Base-by-base conservation (phyloP, 2,888 invertebrate genomes). In the Tetranychus truncatus region DNA sequence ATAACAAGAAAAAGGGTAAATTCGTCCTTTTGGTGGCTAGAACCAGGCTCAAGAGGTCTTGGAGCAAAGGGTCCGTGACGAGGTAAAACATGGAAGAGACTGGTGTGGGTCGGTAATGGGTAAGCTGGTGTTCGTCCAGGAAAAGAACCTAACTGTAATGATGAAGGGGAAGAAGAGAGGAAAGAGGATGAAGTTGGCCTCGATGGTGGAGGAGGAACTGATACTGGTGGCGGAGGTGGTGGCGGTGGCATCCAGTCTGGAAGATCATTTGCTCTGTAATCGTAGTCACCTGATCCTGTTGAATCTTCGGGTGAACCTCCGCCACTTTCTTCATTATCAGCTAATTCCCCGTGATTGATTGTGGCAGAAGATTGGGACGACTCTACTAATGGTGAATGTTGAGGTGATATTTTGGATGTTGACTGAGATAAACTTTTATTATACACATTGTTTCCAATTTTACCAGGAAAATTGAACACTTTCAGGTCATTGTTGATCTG, bases 1-100 rank as follows among this genome's bases (percentile, higher is more conserved):
- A 75, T 45, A 45, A 75, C 75, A 1, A 75, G 73, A 75, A 75
- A 75, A 21, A 75, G 73, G 15, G 75, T 71, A 21, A 75, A 75
- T 45, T 75, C 75, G 9, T 75, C 75, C 11, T 73, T 66, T 55
- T 55, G 72, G 21, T 5, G 71, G 45, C 44, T 21, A n/a, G 15
- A 45, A 21, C 9, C 72, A 34, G 34, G 34, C 34, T 55, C 71
- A 46, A 66, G 55, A 71, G 24, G 46, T 20, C 34, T 9, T 1
- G n/a, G 46, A 44, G 55, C 65, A 34, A 66, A 71, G 46, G 24
- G 46, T 11, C 34, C 18, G 11, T 69, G 69, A 11, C 69, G 20
- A 21, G 69, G 34, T 11, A 69, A 11, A 9, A 69, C 18, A 24
- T 24, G 34, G 8, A 69, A 24, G n/a, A 11, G 15, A n/a, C 18